Percentiles rank a stretch among this genome's conserved stretches.
Evolutionary conservation across 2,797 vertebrate genomes (phyloP).

Genomic region (Podarcis siculus): DNA sequence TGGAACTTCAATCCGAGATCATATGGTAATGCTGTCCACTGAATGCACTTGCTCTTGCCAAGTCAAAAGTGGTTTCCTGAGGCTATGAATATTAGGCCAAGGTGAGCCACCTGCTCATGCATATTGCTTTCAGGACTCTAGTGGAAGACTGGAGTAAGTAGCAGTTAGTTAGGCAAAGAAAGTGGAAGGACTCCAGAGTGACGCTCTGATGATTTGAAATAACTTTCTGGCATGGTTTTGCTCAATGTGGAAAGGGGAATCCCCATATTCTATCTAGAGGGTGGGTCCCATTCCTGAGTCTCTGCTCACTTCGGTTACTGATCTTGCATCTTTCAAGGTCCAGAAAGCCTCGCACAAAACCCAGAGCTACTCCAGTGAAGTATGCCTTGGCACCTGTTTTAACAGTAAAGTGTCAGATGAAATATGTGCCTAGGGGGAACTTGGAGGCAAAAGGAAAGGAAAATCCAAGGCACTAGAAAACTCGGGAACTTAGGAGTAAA

Average conservation of each 20-base stretch:
- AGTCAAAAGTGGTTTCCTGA: background rate
- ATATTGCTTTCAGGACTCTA: background rate
- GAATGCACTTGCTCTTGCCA: background rate
- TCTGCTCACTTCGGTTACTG: background rate
- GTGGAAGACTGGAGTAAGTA: no score
- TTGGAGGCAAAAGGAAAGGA: background rate
- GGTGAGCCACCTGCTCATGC: no score
- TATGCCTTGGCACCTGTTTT: background rate
- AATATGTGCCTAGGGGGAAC: background rate
- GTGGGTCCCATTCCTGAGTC: background rate
- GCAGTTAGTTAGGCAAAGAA: background rate
- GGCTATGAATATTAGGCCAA: background rate
- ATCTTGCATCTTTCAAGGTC: background rate
- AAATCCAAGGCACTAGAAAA: background rate
- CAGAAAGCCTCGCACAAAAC: background rate
- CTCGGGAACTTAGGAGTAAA: background rate
- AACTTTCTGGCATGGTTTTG: background rate
- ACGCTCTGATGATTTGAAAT: background rate
- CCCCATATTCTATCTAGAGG: background rate
- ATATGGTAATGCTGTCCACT: background rate
- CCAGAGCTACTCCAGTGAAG: background rate
- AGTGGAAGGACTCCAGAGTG: background rate
- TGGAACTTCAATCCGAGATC: background rate
- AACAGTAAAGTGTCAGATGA: background rate
- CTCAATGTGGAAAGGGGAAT: background rate